Evolutionary conservation across 1,140 invertebrate genomes (phyloP).

Genomic region (Colletes gigas): DNA sequence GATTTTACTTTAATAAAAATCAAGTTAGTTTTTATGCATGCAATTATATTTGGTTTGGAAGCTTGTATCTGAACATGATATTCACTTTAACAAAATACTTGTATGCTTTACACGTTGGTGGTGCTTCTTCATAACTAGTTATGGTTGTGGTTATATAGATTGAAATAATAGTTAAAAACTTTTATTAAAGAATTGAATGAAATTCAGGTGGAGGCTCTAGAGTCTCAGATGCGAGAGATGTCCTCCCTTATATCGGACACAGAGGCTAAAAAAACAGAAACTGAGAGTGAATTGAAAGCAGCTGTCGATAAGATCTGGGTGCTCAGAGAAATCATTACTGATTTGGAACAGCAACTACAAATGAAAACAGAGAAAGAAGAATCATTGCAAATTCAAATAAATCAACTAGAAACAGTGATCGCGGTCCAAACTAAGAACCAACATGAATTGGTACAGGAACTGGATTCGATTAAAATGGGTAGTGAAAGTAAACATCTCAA

Average conservation of each 20-base stretch:
- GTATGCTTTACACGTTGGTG: conserved; percentile 49
- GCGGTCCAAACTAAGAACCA: conserved; percentile 82
- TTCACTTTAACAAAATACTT: background rate
- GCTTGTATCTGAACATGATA: background rate
- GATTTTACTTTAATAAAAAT: conserved; percentile 12
- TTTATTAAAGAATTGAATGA: background rate
- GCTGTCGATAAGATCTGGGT: conserved; percentile 87
- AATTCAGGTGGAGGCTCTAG: conserved; percentile 85
- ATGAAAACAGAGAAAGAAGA: conserved; percentile 81
- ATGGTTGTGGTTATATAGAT: conserved; percentile 29
- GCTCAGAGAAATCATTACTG: conserved; percentile 88
- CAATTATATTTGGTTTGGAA: conserved; percentile 9
- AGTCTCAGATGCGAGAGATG: conserved; percentile 86
- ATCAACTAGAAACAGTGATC: conserved; percentile 80
- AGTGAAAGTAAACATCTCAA: conserved; percentile 80
- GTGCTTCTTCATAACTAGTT: conserved; percentile 40
- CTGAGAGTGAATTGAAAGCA: conserved; percentile 86
- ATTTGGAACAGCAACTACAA: conserved; percentile 87
- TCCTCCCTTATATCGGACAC: conserved; percentile 83
- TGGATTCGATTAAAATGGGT: conserved; percentile 80
- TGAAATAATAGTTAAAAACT: background rate
- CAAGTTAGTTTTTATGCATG: conserved; percentile 10
- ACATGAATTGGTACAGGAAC: conserved; percentile 81
- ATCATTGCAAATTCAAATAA: conserved; percentile 79
- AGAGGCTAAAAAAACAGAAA: conserved; percentile 82